Evolutionary conservation across 2,113 vertebrate species (phyloP).

Genomic region (Setophaga coronata): DNA sequence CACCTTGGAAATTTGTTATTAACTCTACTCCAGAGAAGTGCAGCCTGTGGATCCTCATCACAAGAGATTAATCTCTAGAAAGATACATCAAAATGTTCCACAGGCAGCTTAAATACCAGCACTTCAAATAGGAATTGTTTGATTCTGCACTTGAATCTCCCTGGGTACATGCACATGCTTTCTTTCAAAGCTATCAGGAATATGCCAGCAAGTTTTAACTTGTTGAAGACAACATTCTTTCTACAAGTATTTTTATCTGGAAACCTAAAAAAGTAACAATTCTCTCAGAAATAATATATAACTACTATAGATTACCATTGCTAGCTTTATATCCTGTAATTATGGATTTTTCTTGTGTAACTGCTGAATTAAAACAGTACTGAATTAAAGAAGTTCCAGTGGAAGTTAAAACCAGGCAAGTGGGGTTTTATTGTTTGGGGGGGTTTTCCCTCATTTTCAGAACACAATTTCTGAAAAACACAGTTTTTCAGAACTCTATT

Average conservation of each 20-base stretch:
- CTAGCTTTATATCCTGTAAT: neutral
- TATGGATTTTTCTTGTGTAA: neutral
- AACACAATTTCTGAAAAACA: too few species aligned
- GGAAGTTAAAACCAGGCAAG: neutral
- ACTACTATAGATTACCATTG: neutral
- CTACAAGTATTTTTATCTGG: neutral
- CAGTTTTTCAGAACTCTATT: too few species aligned
- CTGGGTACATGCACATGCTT: neutral
- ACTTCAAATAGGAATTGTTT: neutral
- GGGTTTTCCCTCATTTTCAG: neutral
- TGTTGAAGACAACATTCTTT: neutral
- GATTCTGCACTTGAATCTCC: neutral
- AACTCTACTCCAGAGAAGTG: neutral
- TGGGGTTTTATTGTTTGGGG: rapidly evolving
- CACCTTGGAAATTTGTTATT: neutral
- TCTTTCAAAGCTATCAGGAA: neutral
- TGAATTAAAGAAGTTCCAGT: neutral
- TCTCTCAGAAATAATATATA: neutral
- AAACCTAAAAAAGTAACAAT: neutral
- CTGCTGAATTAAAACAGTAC: neutral
- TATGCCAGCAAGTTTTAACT: neutral
- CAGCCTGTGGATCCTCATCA: neutral
- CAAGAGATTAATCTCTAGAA: neutral
- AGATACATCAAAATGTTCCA: neutral
- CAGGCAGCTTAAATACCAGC: neutral